These are phyloP conservation scores for Osmerus mordax DNA, from an alignment of 2,113 vertebrate species.

Conservation along the genomic window DNA sequence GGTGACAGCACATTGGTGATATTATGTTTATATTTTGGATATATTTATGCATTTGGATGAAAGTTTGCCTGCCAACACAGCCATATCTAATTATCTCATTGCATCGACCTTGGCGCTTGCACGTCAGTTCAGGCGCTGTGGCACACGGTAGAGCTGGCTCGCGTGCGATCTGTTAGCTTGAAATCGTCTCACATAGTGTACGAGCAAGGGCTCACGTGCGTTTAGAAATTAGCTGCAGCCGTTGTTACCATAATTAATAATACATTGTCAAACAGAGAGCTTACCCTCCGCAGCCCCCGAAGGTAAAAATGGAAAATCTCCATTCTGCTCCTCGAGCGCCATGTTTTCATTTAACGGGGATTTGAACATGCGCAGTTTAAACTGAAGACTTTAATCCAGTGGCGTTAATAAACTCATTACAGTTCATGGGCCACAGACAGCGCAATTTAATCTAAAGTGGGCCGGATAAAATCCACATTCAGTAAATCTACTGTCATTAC, in stretches of 20 bases:
- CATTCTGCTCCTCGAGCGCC: slow-evolving; percentile 69
- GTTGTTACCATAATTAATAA: not conserved
- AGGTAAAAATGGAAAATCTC: slow-evolving; percentile 68
- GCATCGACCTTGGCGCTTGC: slow-evolving; percentile 63
- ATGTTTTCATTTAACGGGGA: slow-evolving; percentile 46
- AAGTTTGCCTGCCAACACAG: not conserved
- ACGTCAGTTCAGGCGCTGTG: not conserved
- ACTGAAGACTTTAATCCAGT: too few relatives aligned
- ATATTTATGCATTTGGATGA: too few relatives aligned
- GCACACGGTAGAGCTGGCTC: not conserved
- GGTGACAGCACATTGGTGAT: too few relatives aligned
- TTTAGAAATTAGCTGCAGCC: not conserved
- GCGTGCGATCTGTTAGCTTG: not conserved
- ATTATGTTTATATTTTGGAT: too few relatives aligned
- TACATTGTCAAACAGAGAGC: not conserved
- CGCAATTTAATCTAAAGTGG: too few relatives aligned
- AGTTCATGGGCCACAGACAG: too few relatives aligned
- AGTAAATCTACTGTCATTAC: too few relatives aligned
- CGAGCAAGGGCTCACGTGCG: too few relatives aligned
- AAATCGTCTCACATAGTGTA: too few relatives aligned
- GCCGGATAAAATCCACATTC: too few relatives aligned
- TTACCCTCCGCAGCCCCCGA: slow-evolving; percentile 69
- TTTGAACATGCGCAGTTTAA: too few relatives aligned
- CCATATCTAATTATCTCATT: slow-evolving; percentile 8
- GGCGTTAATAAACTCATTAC: too few relatives aligned